phyloP scores from a whole-genome alignment of 2,888 invertebrate genomes.

The Idaea dimidiata region DNA sequence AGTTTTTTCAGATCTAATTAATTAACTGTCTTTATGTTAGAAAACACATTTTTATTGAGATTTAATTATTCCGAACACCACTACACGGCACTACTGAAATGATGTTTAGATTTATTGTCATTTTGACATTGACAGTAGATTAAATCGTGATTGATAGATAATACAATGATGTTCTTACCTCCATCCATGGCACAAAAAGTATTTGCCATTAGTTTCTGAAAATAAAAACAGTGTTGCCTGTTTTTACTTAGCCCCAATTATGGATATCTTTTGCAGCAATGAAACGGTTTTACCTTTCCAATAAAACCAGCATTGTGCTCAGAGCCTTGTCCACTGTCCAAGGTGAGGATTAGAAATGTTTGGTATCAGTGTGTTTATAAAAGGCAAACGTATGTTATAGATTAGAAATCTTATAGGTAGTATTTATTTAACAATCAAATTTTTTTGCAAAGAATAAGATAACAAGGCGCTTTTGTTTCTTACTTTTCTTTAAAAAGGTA shows the following conservation, averaged over 20 bases:
- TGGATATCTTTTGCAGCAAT: not conserved
- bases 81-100: not conserved
- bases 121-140: not conserved
- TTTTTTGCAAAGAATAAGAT: too few relatives aligned
- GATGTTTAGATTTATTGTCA: not conserved
- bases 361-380: too few relatives aligned
- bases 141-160: not conserved
- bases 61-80: not conserved
- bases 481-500: too few relatives aligned
- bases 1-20: not conserved
- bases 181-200: not conserved
- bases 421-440: too few relatives aligned
- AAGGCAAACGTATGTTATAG: too few relatives aligned
- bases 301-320: too few relatives aligned
- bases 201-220: not conserved
- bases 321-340: too few relatives aligned
- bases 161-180: not conserved
- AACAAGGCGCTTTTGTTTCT: too few relatives aligned
- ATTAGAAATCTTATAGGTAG: too few relatives aligned
- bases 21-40: not conserved
- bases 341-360: too few relatives aligned
- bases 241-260: not conserved
- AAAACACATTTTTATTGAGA: not conserved
- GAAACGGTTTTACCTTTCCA: too few relatives aligned
- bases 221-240: not conserved